phyloP scores from a whole-genome alignment of 2,113 vertebrate genomes.

The Alethe castanea region DNA sequence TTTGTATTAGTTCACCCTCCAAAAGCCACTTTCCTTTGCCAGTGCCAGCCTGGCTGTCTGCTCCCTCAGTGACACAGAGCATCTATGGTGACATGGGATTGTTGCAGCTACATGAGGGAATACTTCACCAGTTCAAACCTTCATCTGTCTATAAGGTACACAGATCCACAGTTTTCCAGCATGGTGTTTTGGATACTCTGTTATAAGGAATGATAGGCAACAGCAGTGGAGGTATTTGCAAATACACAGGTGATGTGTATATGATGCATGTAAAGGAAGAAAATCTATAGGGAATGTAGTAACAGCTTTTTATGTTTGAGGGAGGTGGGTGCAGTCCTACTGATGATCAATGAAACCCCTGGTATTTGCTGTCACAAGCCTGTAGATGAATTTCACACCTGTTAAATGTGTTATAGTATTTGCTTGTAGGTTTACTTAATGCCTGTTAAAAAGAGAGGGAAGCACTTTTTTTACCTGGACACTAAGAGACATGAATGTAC shows the following conservation, averaged over 20 bases:
- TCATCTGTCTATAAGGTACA: not conserved
- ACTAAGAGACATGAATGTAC: not conserved
- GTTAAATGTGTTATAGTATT: not conserved
- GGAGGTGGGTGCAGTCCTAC: not conserved
- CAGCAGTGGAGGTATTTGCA: not conserved
- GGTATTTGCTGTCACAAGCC: not conserved
- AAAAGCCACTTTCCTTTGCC: not conserved
- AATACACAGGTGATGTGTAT: not conserved
- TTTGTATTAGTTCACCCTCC: not conserved
- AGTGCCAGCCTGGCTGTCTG: not conserved
- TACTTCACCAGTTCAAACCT: not conserved
- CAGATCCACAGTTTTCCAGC: not conserved
- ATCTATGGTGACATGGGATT: fast-evolving
- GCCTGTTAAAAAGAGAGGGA: not conserved
- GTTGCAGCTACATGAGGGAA: not conserved
- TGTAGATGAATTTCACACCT: not conserved
- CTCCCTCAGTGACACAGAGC: not conserved
- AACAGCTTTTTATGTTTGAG: not conserved
- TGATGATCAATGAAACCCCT: not conserved
- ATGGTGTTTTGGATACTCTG: fast-evolving
- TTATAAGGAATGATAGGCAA: not conserved
- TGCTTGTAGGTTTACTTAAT: not conserved
- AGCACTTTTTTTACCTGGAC: not conserved
- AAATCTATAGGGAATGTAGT: not conserved
- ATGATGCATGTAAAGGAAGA: not conserved